Base-by-base conservation (phyloP, 1,140 invertebrate genomes). In the Heliconius congener region DNA sequence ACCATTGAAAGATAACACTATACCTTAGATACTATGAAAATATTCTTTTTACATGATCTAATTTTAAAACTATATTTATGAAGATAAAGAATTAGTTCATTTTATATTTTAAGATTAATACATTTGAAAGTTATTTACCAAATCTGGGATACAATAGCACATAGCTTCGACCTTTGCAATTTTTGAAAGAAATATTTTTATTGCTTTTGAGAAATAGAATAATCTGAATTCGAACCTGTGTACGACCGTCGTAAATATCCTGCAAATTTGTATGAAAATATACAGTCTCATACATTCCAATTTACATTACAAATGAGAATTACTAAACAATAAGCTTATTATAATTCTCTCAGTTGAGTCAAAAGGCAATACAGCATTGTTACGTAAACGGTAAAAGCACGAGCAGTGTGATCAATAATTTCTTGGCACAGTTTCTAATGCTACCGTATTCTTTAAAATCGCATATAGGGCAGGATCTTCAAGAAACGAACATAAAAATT, bases 381-480 rank as follows among this genome's bases (percentile, higher is more conserved):
- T 66, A 66, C 60, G 60, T 30, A 66, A 66, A 30, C 30, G 60
- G 60, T 66, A 66, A 66, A 60, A 60, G 57, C 57, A 9, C n/a
- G 57, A 27, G 3, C 5, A 76, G 8, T 50, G 18, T 46, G 23
- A 76, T 76, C 74, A 76, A 76, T 76, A 76, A 30, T 76, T 50
- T 76, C 74, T 76, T 76, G 74, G 60, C 30, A 70, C 34, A 2
- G 18, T 27, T 42, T 66, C 76, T 60, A 78, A 78, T 30, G 60
- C 60, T 13, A 16, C 9, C 13, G 60, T 66, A 66, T 30, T 27
- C 23, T 27, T 30, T 66, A 66, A 66, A 30, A 13, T 66, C 18
- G 27, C 60, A 66, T 66, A 27, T 27, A 66, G 60, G 27, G 23
- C 23, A 66, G 16, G 27, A 30, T 13, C 13, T 30, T 30, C n/a